Base-by-base conservation (phyloP, 1,140 invertebrate genomes). In the Drosophila triauraria region DNA sequence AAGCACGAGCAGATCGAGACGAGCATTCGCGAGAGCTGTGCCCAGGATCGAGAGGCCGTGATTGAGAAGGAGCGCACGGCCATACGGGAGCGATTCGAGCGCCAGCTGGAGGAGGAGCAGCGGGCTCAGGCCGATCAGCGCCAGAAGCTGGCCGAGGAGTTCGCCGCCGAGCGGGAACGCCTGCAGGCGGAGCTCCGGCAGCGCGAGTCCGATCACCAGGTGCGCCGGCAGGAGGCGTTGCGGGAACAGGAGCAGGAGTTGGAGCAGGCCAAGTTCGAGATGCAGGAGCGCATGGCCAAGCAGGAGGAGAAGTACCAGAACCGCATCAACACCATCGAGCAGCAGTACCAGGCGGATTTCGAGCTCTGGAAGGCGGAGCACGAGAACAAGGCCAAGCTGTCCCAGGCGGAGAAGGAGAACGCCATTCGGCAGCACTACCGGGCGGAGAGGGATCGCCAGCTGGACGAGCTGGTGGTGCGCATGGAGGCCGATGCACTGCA, bases 391-490 rank as follows among this genome's bases (percentile, higher is more conserved):
- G 94, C 95, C 75, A 94, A 93, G 7, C 51, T 92, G 38, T 91
- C 93, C 17, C 88, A 95, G 6, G 84, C 93, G 25, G 94, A 95
- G 63, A 94, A 94, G 61, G 95, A 96, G 90, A 92, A 91, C 38
- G 86, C 92, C 44, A 94, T 96, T 15, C 80, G 94, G 17, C 94
- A 95, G 20, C 94, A 95, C 59, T 95, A 94, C 74, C 94, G 94
- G 74, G 93, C 93, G 57, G 95, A 96, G 78, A 90, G 95, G 25
- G 95, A 96, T 82, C 94, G 93, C 56, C 95, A 96, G 80, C 95
- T 96, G 60, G 95, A 96, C 71, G 80, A 94, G 6, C 94, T 95
- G 10, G 95, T 96, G 57, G 94, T 94, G 46, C 94, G 94, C 70
- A 91, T 96, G 57, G 95, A 96, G 78, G 93, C 93, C 2, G 95